Percentiles rank a stretch among this genome's conserved stretches.
These are phyloP conservation scores for Heliothis subflexa DNA, from an alignment of 1,140 invertebrate genomes.

Conservation along the genomic window DNA sequence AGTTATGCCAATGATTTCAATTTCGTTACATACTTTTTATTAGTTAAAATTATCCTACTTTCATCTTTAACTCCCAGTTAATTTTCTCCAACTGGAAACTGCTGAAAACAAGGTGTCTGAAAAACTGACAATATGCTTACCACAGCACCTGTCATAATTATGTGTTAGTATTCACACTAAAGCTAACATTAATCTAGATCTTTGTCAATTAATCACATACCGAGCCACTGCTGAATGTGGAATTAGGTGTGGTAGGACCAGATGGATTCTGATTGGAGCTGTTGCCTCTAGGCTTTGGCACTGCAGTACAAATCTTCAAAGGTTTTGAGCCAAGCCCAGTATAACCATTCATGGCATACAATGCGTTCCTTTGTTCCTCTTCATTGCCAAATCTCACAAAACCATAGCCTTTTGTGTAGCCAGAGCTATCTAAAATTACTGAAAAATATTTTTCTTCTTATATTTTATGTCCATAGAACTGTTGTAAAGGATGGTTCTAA, in stretches of 20 bases:
- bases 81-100: not conserved
- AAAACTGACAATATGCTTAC: too few species aligned
- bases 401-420: conserved; percentile 98
- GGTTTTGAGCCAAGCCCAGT: conserved; percentile 93
- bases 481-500: too few species aligned
- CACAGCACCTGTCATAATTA: too few species aligned
- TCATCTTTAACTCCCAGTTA: not conserved
- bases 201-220: conserved; percentile 59
- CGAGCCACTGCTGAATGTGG: conserved; percentile 73
- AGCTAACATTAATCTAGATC: not conserved
- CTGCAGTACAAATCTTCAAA: conserved; percentile 96
- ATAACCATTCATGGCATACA: conserved; percentile 95
- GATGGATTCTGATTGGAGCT: conserved; percentile 70
- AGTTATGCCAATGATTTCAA: not conserved
- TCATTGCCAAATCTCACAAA: conserved; percentile 98
- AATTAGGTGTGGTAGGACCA: conserved; percentile 64
- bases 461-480: too few species aligned
- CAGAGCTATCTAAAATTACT: conserved; percentile 95
- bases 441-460: conserved; percentile 21
- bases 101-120: not conserved
- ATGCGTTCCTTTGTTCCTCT: conserved; percentile 96
- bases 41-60: not conserved
- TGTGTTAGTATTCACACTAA: not conserved
- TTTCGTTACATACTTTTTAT: not conserved
- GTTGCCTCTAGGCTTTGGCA: conserved; percentile 91